Evolutionary conservation across 2,113 vertebrate genomes (phyloP), one percentile per base, ranked within the genome.

Genomic region (Actinemys pallida): DNA sequence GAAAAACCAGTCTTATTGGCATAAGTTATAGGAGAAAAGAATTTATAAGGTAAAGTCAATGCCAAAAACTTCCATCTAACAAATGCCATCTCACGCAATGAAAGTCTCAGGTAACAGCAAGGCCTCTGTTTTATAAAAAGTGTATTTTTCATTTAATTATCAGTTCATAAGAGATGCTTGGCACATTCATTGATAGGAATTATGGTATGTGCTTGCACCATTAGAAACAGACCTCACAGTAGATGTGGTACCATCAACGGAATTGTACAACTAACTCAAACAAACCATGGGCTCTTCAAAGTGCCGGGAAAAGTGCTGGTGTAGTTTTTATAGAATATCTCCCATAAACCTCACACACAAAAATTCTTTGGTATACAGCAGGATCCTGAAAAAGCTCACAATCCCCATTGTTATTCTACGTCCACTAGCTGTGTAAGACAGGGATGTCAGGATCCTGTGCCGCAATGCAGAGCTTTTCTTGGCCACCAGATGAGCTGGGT

Each of bases 41-140:
- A 50, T 92, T 92, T 94, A 92, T 79, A 88, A 76, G 11, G 22
- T 76, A 22, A 93, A 96, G 24, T 91, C 81, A 52, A 29, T 95
- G 94, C 96, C 96, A 93, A 97, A 95, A 91, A 90, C 87, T 93
- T 90, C 50, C 47, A 92, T 54, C 57, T 90, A 96, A 97, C 89
- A 96, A 96, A 94, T 79, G 81, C 27, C 31, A 84, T 72, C 96
- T 92, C 96, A 82, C 90, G n/a, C 84, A 88, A 83, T 47, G 94
- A 93, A 20, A 72, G 7, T 90, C 83, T 91, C 94, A 87, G 88
- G 75, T 92, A 95, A 96, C 89, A 94, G 81, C 27, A 93, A 87
- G 90, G 87, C 56, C 50, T 95, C 86, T 95, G 88, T 8, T 94
- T 94, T 95, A 86, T 89, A 95, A 97, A 90, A 85, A 24, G 11